Percentiles rank a stretch among this genome's conserved stretches.
Evolutionary conservation across 2,888 invertebrate species (phyloP).

Genomic region (Prostheceraeus crozeri): DNA sequence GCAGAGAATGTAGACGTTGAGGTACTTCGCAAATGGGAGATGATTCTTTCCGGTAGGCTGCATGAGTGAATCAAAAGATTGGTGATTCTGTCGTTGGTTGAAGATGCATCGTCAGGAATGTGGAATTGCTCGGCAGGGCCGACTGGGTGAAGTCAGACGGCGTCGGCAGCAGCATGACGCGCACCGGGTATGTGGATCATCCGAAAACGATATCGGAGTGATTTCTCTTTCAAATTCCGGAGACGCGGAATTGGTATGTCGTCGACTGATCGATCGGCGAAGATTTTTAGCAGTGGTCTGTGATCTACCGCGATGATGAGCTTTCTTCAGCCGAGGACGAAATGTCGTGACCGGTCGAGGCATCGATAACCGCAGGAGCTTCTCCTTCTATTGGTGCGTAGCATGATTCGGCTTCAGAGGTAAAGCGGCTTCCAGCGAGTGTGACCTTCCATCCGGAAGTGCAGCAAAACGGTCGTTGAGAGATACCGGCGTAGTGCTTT

Average conservation of each 20-base stretch:
- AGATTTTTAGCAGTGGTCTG: constrained; percentile 38
- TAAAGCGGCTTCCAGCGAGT: constrained; percentile 28
- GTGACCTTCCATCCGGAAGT: neutral
- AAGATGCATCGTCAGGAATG: too few relatives aligned
- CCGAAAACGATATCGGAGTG: constrained; percentile 12
- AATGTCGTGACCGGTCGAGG: constrained; percentile 37
- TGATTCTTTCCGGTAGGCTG: too few relatives aligned
- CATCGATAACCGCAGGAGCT: constrained; percentile 36
- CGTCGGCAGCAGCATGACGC: too few relatives aligned
- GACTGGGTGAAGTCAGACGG: too few relatives aligned
- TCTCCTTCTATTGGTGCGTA: constrained; percentile 26
- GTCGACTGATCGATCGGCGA: constrained; percentile 38
- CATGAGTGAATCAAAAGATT: too few relatives aligned
- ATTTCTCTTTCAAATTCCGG: constrained; percentile 13
- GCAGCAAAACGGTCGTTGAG: constrained; percentile 36
- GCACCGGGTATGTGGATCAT: constrained; percentile 29
- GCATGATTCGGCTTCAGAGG: constrained; percentile 16
- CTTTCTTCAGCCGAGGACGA: constrained; percentile 37
- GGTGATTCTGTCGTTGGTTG: too few relatives aligned
- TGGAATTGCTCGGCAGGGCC: too few relatives aligned
- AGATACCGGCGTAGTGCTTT: neutral
- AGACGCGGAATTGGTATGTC: constrained; percentile 32
- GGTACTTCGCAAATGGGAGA: too few relatives aligned
- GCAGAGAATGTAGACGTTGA: too few relatives aligned
- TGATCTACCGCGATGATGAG: constrained; percentile 38